Base-by-base conservation (phyloP, 23 tunicate species). In the Halocynthia roretzi region DNA sequence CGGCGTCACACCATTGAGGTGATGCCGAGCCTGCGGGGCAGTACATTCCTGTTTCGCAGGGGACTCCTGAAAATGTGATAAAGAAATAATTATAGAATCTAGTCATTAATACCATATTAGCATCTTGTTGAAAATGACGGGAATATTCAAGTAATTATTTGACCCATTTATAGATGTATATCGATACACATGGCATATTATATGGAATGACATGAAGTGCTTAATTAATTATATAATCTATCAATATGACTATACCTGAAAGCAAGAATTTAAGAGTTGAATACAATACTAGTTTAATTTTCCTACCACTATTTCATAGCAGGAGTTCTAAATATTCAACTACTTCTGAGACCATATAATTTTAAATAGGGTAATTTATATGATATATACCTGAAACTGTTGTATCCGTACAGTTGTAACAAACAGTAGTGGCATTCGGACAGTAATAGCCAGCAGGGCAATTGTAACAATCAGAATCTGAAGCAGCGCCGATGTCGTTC, bases 391-490 rank as follows among this genome's bases (percentile, higher is more conserved):
- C 44, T 31, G 44, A 31, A 31, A 31, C 44, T 6, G 91, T 87
- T 18, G 98, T 81, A 67, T 92, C 98, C 6, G 98, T 77, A 71
- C 98, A 92, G 72, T 92, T 86, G 75, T 72, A 92, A 61, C 98
- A 92, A 8, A 86, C 81, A 10, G 98, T 92, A 7, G 98, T 78
- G 12, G 99, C 76, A 62, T 84, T 66, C 10, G 95, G 95, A 62
- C 99, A 94, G 21, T 87, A 94, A 21, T 62, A 94, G 7, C 99
- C 99, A 44, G 95, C 91, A 44, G 99, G 91, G 64, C 99, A 94
- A 0, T 52, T 31, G 48, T 66, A 63, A 61, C 95, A 88, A 61
- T 94, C 91, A 18, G 65, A 78, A 21, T 74, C 17, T 14, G 64
- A 56, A 6, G 65, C 75, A 11, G 65, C 95, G 0, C 78, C 87